Conservation (phyloP, 2,797 vertebrate species). For the Chaunax sp. region DNA sequence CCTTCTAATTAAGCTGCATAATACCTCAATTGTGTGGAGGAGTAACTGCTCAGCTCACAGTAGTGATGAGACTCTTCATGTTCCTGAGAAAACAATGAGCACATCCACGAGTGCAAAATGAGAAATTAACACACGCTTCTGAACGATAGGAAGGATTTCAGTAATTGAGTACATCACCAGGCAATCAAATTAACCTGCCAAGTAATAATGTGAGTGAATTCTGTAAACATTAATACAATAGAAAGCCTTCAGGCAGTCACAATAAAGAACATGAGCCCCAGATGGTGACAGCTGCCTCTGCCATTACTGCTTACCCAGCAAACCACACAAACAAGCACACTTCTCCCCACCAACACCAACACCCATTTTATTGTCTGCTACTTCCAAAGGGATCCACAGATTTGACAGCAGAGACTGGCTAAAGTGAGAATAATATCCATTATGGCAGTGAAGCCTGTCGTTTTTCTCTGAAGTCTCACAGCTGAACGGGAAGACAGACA, state of each 20-base stretch:
- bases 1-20: slow-evolving; percentile 16
- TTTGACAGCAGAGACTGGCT: slow-evolving; percentile 7
- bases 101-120: slow-evolving; percentile 14
- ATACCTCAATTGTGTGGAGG: slow-evolving; percentile 19
- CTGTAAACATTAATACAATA: slow-evolving; percentile 28
- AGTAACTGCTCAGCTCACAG: slow-evolving; percentile 7
- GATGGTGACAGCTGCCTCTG: slow-evolving; percentile 8
- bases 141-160: slow-evolving; percentile 10
- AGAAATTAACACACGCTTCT: slow-evolving; percentile 2
- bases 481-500: not conserved
- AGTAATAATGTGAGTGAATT: slow-evolving; percentile 17
- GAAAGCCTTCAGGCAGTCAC: slow-evolving; percentile 18
- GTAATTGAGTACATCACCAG: slow-evolving; percentile 15
- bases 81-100: slow-evolving; percentile 19
- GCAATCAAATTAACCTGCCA: slow-evolving; percentile 15
- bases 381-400: slow-evolving; percentile 15
- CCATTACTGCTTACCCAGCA: slow-evolving; percentile 5
- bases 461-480: slow-evolving; percentile 4
- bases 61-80: not conserved
- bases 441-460: not conserved
- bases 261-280: slow-evolving; percentile 29
- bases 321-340: slow-evolving; percentile 8
- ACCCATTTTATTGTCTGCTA: slow-evolving; percentile 13
- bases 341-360: not conserved
- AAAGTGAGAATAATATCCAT: slow-evolving; percentile 6